These are phyloP conservation scores for Hyposmocoma kahamanoa DNA, from an alignment of 1,140 invertebrate genomes.

Conservation along the genomic window DNA sequence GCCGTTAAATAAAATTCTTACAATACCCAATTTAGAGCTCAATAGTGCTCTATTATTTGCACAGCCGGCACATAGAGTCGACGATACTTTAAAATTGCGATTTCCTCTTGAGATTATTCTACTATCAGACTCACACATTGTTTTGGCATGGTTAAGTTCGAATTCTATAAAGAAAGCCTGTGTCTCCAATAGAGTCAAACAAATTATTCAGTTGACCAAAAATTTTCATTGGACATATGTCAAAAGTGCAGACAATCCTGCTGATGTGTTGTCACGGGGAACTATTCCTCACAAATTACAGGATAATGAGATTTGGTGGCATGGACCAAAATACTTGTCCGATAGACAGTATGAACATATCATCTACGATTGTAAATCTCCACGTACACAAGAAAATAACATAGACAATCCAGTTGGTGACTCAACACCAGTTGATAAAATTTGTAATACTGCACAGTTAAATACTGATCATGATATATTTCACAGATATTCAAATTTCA, in stretches of 20 bases:
- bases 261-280: constrained; percentile 19
- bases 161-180: constrained; percentile 33
- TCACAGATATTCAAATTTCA: too few species aligned
- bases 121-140: constrained; percentile 45
- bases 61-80: constrained; percentile 4
- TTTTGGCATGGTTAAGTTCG: constrained; percentile 37
- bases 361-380: too few species aligned
- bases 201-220: constrained; percentile 31
- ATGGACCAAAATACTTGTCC: constrained; percentile 8
- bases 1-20: constrained; percentile 23
- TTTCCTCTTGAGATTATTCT: not conserved
- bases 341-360: not conserved
- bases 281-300: constrained; percentile 11
- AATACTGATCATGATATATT: too few species aligned
- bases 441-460: too few species aligned
- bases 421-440: too few species aligned
- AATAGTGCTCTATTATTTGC: too few species aligned
- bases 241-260: constrained; percentile 18
- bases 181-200: constrained; percentile 42
- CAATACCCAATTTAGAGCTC: constrained; percentile 31
- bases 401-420: too few species aligned
- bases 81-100: not conserved
- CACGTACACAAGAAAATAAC: too few species aligned
- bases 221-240: constrained; percentile 10
- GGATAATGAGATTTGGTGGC: constrained; percentile 24